Evolutionary conservation across 2,113 vertebrate genomes (phyloP).

Genomic region (Columbina picui): DNA sequence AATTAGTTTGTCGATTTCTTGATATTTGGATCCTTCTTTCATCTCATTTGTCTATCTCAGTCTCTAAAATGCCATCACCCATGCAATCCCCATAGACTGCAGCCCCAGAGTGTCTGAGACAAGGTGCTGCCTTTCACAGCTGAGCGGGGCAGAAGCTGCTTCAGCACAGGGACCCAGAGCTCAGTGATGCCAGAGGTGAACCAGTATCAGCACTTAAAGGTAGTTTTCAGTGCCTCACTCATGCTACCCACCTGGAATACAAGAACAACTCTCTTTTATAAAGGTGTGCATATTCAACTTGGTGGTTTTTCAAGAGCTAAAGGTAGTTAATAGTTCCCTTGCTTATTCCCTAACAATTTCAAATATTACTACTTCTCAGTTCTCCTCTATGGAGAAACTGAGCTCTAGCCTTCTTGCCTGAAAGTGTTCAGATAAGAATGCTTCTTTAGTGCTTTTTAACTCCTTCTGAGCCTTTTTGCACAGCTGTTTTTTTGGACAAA

Average conservation of each 20-base stretch:
- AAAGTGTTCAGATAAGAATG: neutral
- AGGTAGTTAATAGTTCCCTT: neutral
- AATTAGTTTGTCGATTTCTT: neutral
- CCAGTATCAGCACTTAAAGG: neutral
- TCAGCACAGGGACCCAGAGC: accelerated
- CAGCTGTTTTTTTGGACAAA: neutral
- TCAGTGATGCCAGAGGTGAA: neutral
- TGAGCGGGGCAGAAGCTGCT: neutral
- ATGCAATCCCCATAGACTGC: neutral
- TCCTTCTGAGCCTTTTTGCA: neutral
- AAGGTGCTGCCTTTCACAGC: neutral
- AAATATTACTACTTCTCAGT: neutral
- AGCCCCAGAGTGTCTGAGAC: neutral
- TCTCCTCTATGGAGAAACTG: neutral
- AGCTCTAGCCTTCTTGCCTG: neutral
- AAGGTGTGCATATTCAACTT: neutral
- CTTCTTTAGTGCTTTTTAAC: neutral
- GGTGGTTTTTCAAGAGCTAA: neutral
- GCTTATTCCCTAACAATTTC: neutral
- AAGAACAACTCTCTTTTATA: neutral
- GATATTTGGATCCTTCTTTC: neutral
- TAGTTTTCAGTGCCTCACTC: neutral
- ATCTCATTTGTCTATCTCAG: neutral
- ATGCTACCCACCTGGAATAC: neutral
- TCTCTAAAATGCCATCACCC: neutral